These are phyloP conservation scores for Ageneiosus marmoratus DNA, from an alignment of 2,113 vertebrate genomes.

Conservation along the genomic window DNA sequence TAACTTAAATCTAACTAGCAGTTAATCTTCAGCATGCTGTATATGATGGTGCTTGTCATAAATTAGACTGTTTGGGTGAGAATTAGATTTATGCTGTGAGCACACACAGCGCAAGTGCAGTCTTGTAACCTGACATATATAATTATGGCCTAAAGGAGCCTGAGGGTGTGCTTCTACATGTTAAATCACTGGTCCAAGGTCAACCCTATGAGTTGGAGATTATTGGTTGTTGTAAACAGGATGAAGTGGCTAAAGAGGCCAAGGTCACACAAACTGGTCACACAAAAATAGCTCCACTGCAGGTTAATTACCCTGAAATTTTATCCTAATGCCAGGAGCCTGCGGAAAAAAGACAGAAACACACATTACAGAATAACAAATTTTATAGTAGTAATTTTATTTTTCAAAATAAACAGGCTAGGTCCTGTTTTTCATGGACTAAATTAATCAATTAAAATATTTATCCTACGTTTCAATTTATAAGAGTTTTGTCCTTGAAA, in stretches of 20 bases:
- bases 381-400: neutral
- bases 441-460: neutral
- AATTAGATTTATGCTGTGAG: neutral
- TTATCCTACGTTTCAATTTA: neutral
- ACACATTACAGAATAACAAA: neutral
- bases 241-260: neutral
- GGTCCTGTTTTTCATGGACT: too few relatives aligned
- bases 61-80: neutral
- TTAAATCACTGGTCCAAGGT: neutral
- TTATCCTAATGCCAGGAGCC: neutral
- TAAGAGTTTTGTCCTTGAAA: neutral
- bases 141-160: neutral
- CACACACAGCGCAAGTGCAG: neutral
- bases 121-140: neutral
- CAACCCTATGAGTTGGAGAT: neutral
- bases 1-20: too few relatives aligned
- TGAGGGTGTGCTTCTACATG: neutral
- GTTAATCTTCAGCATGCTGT: neutral
- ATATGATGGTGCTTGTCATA: neutral
- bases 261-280: neutral
- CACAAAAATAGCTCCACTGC: neutral
- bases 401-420: neutral
- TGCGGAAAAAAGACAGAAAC: neutral
- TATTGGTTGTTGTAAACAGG: neutral
- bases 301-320: neutral